These are phyloP conservation scores for Rhagoletis pomonella DNA, from an alignment of 1,140 invertebrate species.

Conservation along the genomic window DNA sequence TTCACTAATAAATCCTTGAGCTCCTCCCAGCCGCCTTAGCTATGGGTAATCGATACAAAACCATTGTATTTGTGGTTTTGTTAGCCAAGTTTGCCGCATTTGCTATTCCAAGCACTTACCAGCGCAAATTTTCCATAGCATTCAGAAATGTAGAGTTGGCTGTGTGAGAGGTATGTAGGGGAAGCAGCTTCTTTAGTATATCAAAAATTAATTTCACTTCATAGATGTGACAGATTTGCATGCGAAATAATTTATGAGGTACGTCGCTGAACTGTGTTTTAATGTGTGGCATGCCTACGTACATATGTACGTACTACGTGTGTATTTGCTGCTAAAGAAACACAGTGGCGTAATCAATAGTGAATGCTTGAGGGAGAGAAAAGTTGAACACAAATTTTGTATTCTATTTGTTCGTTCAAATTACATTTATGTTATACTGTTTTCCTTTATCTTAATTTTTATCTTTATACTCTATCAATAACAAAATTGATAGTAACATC, in stretches of 20 bases:
- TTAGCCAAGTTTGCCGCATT: not conserved
- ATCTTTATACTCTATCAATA: too few relatives aligned
- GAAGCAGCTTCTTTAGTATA: constrained; percentile 50
- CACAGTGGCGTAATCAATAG: not conserved
- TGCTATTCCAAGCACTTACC: constrained; percentile 39
- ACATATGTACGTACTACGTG: not conserved
- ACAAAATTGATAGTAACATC: too few relatives aligned
- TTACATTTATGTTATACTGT: too few relatives aligned
- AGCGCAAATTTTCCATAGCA: not conserved
- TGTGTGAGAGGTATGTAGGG: not conserved
- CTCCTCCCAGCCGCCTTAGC: not conserved
- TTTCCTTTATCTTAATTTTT: too few relatives aligned
- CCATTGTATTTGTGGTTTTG: constrained; percentile 43
- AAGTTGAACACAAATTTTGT: too few relatives aligned
- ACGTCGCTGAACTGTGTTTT: constrained; percentile 29
- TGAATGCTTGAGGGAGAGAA: not conserved
- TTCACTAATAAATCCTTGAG: constrained; percentile 15
- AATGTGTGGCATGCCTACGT: not conserved
- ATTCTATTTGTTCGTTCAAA: too few relatives aligned
- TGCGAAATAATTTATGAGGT: constrained; percentile 49
- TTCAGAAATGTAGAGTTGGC: not conserved
- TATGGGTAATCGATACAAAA: constrained; percentile 24
- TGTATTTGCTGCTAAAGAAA: not conserved
- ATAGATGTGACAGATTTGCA: constrained; percentile 55
- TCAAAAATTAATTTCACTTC: constrained; percentile 69